Conservation (phyloP, 2,797 vertebrate species). For the Chrosomus eos region DNA sequence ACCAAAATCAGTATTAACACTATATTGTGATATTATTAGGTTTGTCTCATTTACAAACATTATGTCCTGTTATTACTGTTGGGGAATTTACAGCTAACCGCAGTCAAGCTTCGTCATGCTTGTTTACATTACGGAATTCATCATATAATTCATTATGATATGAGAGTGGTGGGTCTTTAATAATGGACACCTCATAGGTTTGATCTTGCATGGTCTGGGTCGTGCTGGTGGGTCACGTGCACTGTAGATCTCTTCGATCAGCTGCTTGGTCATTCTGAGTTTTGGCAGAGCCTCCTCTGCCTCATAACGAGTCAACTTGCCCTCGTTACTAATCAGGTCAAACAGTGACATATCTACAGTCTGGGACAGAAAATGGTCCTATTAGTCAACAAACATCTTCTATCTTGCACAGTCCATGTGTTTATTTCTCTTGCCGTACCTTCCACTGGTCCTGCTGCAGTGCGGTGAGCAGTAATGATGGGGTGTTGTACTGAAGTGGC, state of each 20-base stretch:
- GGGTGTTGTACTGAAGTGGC: constrained; percentile 80
- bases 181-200: constrained; percentile 84
- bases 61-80: background rate
- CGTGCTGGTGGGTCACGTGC: constrained; percentile 79
- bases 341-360: constrained; percentile 84
- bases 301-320: constrained; percentile 84
- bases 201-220: constrained; percentile 86
- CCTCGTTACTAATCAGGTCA: constrained; percentile 87
- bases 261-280: constrained; percentile 84
- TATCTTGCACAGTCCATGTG: too few relatives aligned
- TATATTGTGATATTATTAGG: background rate
- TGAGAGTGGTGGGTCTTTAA: background rate
- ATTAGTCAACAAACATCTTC: background rate
- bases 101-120: too few relatives aligned
- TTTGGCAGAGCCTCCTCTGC: constrained; percentile 83
- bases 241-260: constrained; percentile 90
- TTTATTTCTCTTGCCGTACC: constrained; percentile 69
- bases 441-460: constrained; percentile 80
- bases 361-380: constrained; percentile 65
- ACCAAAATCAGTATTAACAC: background rate
- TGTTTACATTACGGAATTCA: background rate
- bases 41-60: background rate
- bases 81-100: too few relatives aligned
- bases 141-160: background rate
- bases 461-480: constrained; percentile 84